phyloP scores from a whole-genome alignment of 1,140 invertebrate species.

The Ceratina japonica region DNA sequence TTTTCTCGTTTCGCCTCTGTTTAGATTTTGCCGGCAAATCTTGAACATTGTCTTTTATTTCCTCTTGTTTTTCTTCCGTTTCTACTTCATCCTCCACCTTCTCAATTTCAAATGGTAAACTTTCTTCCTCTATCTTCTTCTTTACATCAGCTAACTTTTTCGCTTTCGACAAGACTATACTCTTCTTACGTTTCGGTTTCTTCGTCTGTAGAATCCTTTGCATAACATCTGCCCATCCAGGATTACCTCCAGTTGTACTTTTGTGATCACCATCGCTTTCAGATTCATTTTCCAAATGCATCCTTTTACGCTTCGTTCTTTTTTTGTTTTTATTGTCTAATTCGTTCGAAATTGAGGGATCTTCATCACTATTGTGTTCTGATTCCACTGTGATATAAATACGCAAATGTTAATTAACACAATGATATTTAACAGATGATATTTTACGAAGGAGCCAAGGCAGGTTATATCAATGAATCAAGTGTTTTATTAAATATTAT shows the following conservation, averaged over 20 bases:
- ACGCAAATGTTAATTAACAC: no score
- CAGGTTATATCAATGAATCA: no score
- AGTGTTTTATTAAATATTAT: no score
- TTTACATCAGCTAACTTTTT: constrained; percentile 83
- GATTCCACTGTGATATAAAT: background rate
- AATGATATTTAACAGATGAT: background rate
- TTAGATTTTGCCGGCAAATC: constrained; percentile 47
- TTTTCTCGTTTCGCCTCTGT: constrained; percentile 80
- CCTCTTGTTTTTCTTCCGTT: constrained; percentile 74
- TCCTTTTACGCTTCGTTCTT: background rate
- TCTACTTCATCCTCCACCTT: constrained; percentile 76
- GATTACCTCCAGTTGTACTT: constrained; percentile 57
- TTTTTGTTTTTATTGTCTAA: background rate
- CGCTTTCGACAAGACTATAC: constrained; percentile 86
- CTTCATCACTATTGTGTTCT: constrained; percentile 55
- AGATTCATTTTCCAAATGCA: background rate
- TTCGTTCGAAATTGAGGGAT: background rate
- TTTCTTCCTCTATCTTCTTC: constrained; percentile 78
- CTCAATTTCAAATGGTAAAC: constrained; percentile 79
- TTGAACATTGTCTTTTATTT: constrained; percentile 50
- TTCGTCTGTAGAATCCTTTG: constrained; percentile 86
- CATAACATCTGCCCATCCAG: constrained; percentile 85
- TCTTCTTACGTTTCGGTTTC: constrained; percentile 87
- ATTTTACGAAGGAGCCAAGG: no score
- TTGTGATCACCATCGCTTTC: background rate